These are phyloP conservation scores for Venustaconcha ellipsiformis DNA, from an alignment of 1,140 invertebrate species.

Conservation along the genomic window DNA sequence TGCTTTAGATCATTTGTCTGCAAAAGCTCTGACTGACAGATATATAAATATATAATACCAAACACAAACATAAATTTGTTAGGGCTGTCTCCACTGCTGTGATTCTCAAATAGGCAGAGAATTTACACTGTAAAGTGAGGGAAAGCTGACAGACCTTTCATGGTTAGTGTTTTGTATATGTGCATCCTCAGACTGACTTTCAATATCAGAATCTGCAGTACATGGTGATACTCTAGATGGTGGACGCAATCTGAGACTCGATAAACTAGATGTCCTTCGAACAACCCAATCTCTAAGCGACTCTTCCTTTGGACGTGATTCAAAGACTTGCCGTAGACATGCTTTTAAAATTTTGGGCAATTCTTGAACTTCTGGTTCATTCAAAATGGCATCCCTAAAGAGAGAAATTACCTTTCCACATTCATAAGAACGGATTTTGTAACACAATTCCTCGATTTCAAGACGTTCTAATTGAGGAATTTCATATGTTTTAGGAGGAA, in stretches of 20 bases:
- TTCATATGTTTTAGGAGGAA: conserved; percentile 47
- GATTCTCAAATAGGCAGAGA: too few relatives aligned
- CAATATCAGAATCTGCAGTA: conserved; percentile 20
- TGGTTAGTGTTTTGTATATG: too few relatives aligned
- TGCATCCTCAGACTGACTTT: conserved; percentile 15
- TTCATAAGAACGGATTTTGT: conserved; percentile 54
- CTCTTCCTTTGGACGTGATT: conserved; percentile 56
- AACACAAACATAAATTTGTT: too few relatives aligned
- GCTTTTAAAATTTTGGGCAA: conserved; percentile 56
- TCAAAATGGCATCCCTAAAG: conserved; percentile 55
- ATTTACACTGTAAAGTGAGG: too few relatives aligned
- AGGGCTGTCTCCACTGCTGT: too few relatives aligned
- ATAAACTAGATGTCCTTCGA: conserved; percentile 48
- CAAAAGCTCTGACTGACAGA: too few relatives aligned
- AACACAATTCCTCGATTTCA: conserved; percentile 63
- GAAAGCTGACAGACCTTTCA: too few relatives aligned
- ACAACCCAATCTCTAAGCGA: conserved; percentile 55
- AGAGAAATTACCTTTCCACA: conserved; percentile 55
- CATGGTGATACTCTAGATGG: conserved; percentile 30
- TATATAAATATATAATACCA: too few relatives aligned
- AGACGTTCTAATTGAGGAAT: conserved; percentile 60
- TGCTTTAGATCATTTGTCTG: too few relatives aligned
- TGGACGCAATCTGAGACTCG: conserved; percentile 42
- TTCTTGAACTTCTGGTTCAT: conserved; percentile 48
- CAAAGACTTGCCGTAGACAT: conserved; percentile 51